Conservation (phyloP, 2,113 vertebrate species). For the Megalops atlanticus region DNA sequence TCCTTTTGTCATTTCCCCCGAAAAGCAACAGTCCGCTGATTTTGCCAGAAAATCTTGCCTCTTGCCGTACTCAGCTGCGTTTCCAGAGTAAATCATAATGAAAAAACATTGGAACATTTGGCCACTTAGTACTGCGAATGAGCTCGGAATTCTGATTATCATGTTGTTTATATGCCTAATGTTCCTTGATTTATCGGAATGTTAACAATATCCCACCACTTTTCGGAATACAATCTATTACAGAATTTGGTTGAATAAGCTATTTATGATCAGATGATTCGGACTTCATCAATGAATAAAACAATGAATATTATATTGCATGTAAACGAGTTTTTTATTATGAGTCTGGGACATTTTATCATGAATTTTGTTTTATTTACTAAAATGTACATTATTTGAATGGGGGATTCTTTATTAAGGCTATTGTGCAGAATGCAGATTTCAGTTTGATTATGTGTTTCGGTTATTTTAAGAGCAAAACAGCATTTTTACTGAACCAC, state of each 20-base stretch:
- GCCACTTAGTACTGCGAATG: too few species aligned
- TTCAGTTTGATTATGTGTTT: conserved; percentile 35
- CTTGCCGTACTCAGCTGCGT: too few species aligned
- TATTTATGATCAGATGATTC: neutral
- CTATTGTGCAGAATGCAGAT: neutral
- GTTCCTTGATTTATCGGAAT: neutral
- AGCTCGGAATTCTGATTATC: neutral
- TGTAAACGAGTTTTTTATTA: neutral
- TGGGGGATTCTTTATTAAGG: neutral
- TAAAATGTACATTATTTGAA: conserved; percentile 45
- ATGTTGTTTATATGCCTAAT: neutral
- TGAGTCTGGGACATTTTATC: neutral
- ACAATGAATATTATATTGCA: neutral
- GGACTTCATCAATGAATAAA: neutral
- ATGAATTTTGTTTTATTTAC: conserved; percentile 31
- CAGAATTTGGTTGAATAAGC: too few species aligned
- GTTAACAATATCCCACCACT: neutral
- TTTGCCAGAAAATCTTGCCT: too few species aligned
- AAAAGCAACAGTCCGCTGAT: too few species aligned
- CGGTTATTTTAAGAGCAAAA: conserved; percentile 45
- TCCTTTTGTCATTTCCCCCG: too few species aligned
- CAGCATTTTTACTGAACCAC: conserved; percentile 53
- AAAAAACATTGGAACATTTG: too few species aligned
- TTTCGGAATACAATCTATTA: neutral
- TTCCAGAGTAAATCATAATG: too few species aligned